phyloP scores from a whole-genome alignment of 2,113 vertebrate genomes.

The Onychorhynchus coronatus region DNA sequence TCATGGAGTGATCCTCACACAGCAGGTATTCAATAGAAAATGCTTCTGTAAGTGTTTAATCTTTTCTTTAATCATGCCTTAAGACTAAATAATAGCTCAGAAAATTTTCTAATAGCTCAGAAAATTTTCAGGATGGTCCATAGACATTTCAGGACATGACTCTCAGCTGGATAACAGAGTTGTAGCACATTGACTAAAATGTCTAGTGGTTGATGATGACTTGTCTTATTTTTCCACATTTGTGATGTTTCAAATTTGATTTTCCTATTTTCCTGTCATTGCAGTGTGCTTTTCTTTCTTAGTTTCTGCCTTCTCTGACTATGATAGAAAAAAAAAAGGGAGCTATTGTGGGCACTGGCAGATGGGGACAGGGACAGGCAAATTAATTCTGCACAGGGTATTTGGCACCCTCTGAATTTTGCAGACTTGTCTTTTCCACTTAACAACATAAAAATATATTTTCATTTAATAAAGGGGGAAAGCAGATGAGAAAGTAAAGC shows the following conservation, averaged over 20 bases:
- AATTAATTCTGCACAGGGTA: not conserved
- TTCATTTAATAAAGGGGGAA: slow-evolving; percentile 7
- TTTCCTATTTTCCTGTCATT: slow-evolving; percentile 12
- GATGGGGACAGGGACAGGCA: not conserved
- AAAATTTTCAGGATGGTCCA: slow-evolving; percentile 14
- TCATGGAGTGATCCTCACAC: not conserved
- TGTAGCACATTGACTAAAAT: not conserved
- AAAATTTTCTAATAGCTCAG: slow-evolving; percentile 29
- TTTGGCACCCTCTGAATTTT: not conserved
- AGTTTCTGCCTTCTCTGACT: not conserved
- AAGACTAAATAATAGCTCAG: slow-evolving; percentile 12
- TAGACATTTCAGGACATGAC: slow-evolving; percentile 14
- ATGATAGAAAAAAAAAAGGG: not conserved
- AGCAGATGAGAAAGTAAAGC: not conserved
- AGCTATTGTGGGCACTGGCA: not conserved
- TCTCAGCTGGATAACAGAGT: not conserved
- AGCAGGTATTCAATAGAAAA: not conserved
- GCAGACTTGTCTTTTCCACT: slow-evolving; percentile 14
- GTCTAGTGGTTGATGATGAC: not conserved
- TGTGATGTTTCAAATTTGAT: not conserved
- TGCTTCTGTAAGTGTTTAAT: not conserved
- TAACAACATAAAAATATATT: slow-evolving; percentile 18
- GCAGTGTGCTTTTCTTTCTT: not conserved
- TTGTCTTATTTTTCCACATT: slow-evolving; percentile 17
- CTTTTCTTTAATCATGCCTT: not conserved